phyloP scores from a whole-genome alignment of 1,140 invertebrate genomes.

The Diabrotica undecimpunctata region DNA sequence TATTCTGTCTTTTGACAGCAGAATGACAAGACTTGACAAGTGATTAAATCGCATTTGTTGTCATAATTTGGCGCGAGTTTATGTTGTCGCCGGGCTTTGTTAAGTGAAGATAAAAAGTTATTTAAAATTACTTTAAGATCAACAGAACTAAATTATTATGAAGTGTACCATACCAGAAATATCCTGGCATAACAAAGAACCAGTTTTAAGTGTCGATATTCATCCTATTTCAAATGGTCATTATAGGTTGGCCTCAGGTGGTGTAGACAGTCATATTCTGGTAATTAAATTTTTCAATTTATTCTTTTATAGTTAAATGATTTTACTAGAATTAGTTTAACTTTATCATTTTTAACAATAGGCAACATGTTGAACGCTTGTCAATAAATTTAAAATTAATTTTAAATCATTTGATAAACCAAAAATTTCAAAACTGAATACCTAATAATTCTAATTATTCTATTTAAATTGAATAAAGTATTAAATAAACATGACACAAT shows the following conservation, averaged over 20 bases:
- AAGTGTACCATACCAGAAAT: conserved; percentile 95
- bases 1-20: no score
- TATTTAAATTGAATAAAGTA: no score
- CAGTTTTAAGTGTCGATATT: conserved; percentile 87
- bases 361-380: no score
- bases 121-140: not conserved
- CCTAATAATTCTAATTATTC: no score
- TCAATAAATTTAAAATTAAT: no score
- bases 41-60: no score
- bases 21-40: no score
- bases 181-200: conserved; percentile 94
- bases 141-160: conserved; percentile 54
- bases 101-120: not conserved
- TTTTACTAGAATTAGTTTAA: no score
- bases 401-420: no score
- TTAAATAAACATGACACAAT: no score
- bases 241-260: conserved; percentile 82
- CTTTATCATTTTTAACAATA: no score
- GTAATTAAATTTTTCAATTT: conserved; percentile 52
- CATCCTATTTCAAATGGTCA: conserved; percentile 59
- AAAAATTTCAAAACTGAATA: no score
- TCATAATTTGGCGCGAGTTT: not conserved
- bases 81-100: not conserved
- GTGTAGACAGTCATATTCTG: conserved; percentile 86
- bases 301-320: not conserved